Evolutionary conservation across 1,140 invertebrate genomes (phyloP).

Genomic region (Drosophila pseudoobscura): DNA sequence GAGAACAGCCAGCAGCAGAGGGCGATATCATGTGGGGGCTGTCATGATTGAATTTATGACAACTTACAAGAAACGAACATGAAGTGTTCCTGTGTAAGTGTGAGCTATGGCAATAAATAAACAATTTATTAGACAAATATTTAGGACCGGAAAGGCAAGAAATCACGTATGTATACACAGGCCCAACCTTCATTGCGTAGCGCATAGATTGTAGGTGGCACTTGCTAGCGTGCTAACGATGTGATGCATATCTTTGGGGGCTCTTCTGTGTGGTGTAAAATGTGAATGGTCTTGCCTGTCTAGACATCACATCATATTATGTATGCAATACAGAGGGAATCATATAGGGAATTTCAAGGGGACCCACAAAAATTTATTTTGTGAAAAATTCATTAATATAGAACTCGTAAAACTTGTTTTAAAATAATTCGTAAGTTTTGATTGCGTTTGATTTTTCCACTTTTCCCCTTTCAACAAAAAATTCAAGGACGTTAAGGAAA

Average conservation of each 20-base stretch:
- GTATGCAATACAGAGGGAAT: too few relatives aligned
- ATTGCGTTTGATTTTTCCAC: too few relatives aligned
- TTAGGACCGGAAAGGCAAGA: conserved; percentile 5
- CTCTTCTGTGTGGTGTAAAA: too few relatives aligned
- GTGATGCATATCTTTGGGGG: conserved; percentile 25
- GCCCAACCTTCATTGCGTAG: neutral
- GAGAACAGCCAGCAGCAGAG: neutral
- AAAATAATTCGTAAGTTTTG: too few relatives aligned
- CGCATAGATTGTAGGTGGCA: conserved; percentile 8
- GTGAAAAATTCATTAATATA: too few relatives aligned
- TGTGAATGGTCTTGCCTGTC: too few relatives aligned
- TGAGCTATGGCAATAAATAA: conserved; percentile 56
- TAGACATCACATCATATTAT: too few relatives aligned
- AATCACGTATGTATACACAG: conserved; percentile 39
- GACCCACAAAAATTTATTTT: too few relatives aligned
- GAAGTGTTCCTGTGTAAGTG: conserved; percentile 4
- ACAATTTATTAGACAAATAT: conserved; percentile 59
- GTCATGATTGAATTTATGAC: conserved; percentile 46
- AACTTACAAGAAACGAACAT: conserved; percentile 27
- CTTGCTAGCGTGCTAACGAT: conserved; percentile 30
- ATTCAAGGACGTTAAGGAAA: too few relatives aligned
- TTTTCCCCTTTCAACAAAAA: too few relatives aligned
- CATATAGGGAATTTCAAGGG: too few relatives aligned
- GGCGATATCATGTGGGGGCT: conserved; percentile 42
- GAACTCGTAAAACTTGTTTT: too few relatives aligned